Conservation (phyloP, 2,888 invertebrate species). For the Leptopterna dolabrata region DNA sequence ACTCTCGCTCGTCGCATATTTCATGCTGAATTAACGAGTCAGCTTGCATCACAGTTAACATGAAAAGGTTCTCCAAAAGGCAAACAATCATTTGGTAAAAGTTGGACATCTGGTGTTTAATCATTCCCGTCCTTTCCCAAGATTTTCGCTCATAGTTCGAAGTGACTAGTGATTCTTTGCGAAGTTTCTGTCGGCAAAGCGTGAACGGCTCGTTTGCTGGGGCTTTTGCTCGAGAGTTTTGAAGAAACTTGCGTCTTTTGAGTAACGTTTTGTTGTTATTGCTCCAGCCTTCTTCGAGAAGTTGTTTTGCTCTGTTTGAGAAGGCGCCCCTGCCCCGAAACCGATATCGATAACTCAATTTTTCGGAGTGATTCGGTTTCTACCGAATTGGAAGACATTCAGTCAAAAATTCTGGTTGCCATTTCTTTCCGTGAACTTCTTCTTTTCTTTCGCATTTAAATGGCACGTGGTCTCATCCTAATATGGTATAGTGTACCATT, state of each 20-base stretch:
- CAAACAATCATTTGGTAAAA: not conserved
- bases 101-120: not conserved
- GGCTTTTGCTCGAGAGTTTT: not conserved
- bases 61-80: not conserved
- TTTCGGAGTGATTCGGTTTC: not conserved
- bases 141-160: not conserved
- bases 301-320: constrained; percentile 8
- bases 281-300: not conserved
- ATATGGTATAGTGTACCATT: too few relatives aligned
- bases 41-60: not conserved
- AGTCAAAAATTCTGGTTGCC: not conserved
- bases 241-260: constrained; percentile 21
- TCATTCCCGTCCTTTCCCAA: not conserved
- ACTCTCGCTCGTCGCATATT: not conserved
- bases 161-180: constrained; percentile 28
- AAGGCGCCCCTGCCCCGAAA: not conserved
- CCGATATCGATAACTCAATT: constrained; percentile 27
- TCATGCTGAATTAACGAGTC: not conserved
- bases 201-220: constrained; percentile 5
- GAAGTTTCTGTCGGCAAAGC: constrained; percentile 20
- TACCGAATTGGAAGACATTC: not conserved
- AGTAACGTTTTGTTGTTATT: constrained; percentile 26
- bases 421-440: not conserved
- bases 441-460: too few relatives aligned
- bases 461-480: too few relatives aligned